Evolutionary conservation across 2,888 invertebrate genomes (phyloP), one percentile per base, ranked within the genome.

Genomic region (Adela reaumurella): DNA sequence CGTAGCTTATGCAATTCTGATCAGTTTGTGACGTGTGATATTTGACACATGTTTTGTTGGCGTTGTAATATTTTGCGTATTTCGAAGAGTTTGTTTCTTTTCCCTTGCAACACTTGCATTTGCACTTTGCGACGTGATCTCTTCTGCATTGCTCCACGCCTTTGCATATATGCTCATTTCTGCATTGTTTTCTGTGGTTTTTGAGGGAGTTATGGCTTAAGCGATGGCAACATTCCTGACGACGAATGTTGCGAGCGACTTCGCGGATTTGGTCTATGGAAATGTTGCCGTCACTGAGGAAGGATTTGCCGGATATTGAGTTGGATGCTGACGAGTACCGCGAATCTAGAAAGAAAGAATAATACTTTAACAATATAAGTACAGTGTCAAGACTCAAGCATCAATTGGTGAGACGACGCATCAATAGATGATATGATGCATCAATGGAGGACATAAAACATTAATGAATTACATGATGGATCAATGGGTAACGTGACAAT

Each of bases 231-330:
- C 89, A 88, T 64, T 89, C 89, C 72, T 90, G 90, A 17, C 88
- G 78, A 76, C 89, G 86, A 59, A 90, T 91, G 65, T 89, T 90
- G 18, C 87, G 82, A 0, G 91, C 91, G 14, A 91, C 90, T 61
- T 90, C 90, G 41, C 87, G 83, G 62, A 90, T 90, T 64, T 91
- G 90, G 42, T 77, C 74, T 48, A 74, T 71, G 5, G 76, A 74
- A 17, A 72, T 70, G 59, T 74, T 76, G 49, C 71, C 70, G 50
- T 82, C 82, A 61, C 82, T 83, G 64, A 82, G 81, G 50, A 83
- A 73, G 0, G 83, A 81, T 55, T 82, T 81, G 28, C 82, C 83
- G 0, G 83, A 80, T 48, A 77, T 64, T 3, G 79, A 78, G 3
- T 66, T 59, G 1, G 67, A 73, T 14, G 52, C 52, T 16, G 53